A percentile compares a stretch with the other conserved stretches of the same genome.
Conservation (phyloP, 2,888 invertebrate genomes). For the Pyrrhosoma nymphula region DNA sequence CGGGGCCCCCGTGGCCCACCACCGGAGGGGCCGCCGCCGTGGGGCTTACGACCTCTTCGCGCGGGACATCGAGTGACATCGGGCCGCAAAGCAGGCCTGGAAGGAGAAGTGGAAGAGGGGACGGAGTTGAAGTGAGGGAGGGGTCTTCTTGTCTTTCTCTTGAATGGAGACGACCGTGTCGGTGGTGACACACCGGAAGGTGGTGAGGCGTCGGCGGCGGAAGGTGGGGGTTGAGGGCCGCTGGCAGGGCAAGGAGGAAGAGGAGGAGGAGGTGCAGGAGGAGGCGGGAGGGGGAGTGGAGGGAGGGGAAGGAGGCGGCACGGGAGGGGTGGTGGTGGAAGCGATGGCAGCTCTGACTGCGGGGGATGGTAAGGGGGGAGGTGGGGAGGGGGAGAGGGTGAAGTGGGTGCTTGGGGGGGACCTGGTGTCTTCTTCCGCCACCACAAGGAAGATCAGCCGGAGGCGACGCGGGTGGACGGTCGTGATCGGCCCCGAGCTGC, state of each 20-base stretch:
- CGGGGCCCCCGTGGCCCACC: background rate
- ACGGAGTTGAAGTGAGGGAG: background rate
- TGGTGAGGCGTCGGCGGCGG: slow-evolving; percentile 49
- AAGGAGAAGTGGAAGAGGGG: background rate
- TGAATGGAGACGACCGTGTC: slow-evolving; percentile 55
- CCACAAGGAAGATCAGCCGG: slow-evolving; percentile 68
- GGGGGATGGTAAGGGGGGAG: slow-evolving; percentile 69
- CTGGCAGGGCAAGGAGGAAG: slow-evolving; percentile 68
- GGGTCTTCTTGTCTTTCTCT: background rate
- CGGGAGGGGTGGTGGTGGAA: background rate
- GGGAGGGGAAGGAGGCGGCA: slow-evolving; percentile 37
- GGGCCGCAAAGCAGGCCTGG: background rate
- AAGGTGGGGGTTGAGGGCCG: slow-evolving; percentile 53
- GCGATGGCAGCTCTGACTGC: slow-evolving; percentile 72
- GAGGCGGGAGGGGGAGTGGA: slow-evolving; percentile 73
- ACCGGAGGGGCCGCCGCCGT: background rate
- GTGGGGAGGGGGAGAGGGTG: slow-evolving; percentile 2
- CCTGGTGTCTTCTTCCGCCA: slow-evolving; percentile 16
- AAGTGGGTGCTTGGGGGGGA: slow-evolving; percentile 25
- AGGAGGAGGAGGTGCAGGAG: slow-evolving; percentile 67
- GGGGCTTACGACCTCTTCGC: background rate
- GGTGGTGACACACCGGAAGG: slow-evolving; percentile 59
- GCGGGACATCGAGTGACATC: background rate
- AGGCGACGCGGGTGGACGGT: slow-evolving; percentile 83
- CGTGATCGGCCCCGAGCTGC: slow-evolving; percentile 86